Conservation (phyloP, 2,888 invertebrate genomes). For the Pinctada fucata region DNA sequence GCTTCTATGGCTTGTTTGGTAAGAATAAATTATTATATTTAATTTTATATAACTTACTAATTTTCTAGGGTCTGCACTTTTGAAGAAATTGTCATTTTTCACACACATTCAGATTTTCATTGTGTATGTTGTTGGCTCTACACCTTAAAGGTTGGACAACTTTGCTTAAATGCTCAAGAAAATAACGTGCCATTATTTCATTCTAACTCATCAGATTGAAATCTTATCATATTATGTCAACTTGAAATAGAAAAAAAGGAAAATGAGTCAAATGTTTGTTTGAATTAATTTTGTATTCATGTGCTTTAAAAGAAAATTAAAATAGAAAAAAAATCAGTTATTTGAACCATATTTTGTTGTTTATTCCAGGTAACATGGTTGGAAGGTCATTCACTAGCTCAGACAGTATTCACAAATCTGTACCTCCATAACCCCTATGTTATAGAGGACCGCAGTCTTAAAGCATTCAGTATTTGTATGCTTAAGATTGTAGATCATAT, state of each 20-base stretch:
- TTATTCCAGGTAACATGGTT: constrained; percentile 88
- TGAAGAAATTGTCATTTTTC: background rate
- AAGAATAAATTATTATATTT: constrained; percentile 41
- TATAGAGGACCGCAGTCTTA: constrained; percentile 88
- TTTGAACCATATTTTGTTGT: background rate
- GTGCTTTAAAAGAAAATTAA: too few relatives aligned
- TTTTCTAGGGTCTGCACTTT: background rate
- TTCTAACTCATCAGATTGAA: too few relatives aligned
- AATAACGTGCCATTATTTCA: too few relatives aligned
- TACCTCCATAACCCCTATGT: constrained; percentile 94
- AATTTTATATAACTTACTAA: background rate
- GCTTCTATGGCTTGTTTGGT: constrained; percentile 93
- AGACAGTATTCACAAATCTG: constrained; percentile 97
- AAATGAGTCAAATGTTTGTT: too few relatives aligned
- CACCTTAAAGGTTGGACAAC: too few relatives aligned
- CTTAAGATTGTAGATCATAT: constrained; percentile 93
- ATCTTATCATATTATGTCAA: too few relatives aligned
- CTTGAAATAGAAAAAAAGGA: too few relatives aligned
- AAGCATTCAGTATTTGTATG: constrained; percentile 90
- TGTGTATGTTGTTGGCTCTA: too few relatives aligned
- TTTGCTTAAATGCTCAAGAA: too few relatives aligned
- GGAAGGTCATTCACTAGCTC: constrained; percentile 90
- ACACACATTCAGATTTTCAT: background rate
- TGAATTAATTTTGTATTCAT: too few relatives aligned
- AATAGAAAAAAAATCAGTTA: too few relatives aligned